phyloP scores from a whole-genome alignment of 2,113 vertebrate species.

The Prietella phreatophila region DNA sequence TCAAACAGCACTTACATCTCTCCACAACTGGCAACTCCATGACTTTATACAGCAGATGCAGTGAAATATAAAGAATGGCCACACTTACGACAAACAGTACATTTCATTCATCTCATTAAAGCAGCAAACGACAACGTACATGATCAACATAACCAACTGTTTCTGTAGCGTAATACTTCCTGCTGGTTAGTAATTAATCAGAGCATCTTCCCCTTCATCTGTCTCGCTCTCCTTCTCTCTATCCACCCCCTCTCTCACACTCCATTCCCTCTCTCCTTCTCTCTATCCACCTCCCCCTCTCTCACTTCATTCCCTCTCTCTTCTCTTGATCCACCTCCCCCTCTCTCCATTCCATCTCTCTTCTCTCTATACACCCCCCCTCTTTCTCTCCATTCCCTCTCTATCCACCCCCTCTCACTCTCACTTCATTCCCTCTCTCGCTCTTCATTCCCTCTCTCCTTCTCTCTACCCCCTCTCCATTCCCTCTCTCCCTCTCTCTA shows the following conservation, averaged over 20 bases:
- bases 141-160: background rate
- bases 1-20: background rate
- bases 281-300: background rate
- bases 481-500: background rate
- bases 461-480: slow-evolving; percentile 42
- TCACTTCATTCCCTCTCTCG: background rate
- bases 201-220: background rate
- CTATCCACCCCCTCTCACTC: slow-evolving; percentile 47
- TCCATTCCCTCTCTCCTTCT: slow-evolving; percentile 43
- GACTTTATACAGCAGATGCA: background rate
- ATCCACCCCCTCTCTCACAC: background rate
- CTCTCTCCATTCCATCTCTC: too few species aligned
- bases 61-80: background rate
- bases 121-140: background rate
- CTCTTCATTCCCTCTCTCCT: background rate
- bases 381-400: background rate
- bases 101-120: background rate
- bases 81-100: background rate
- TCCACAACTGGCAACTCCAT: background rate
- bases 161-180: background rate
- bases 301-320: too few species aligned
- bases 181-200: slow-evolving; percentile 4
- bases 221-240: background rate
- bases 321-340: too few species aligned
- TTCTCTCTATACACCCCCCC: too few species aligned